Conservation (phyloP, 92 coral and sea anemone genomes). For the Heteractis magnifica region DNA sequence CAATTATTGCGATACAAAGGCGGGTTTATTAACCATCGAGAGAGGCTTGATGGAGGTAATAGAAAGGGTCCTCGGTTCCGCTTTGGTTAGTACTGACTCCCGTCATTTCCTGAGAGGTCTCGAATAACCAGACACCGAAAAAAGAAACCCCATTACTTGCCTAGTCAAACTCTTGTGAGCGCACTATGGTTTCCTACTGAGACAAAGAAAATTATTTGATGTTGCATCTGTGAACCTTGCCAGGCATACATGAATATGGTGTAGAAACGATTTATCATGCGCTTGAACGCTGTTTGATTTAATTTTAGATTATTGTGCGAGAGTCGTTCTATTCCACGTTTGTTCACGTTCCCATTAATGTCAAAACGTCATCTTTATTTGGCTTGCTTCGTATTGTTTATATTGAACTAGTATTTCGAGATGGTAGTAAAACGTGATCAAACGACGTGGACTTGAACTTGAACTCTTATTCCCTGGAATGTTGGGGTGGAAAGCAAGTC, state of each 20-base stretch:
- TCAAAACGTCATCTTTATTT: not conserved
- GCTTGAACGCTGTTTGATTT: not conserved
- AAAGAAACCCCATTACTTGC: not conserved
- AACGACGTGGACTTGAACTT: not conserved
- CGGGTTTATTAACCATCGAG: conserved; percentile 79
- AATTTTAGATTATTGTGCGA: not conserved
- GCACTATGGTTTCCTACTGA: no score
- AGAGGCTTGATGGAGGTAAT: conserved; percentile 73
- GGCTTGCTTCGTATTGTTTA: not conserved
- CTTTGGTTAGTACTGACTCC: not conserved
- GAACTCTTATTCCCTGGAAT: not conserved
- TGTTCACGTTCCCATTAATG: not conserved
- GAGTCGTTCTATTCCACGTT: not conserved
- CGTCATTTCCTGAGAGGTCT: not conserved
- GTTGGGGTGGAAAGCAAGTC: not conserved
- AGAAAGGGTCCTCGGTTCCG: not conserved
- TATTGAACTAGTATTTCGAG: not conserved
- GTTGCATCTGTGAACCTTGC: no score
- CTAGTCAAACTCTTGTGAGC: no score
- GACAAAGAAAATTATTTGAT: no score
- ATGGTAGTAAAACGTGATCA: not conserved
- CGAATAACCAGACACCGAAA: not conserved
- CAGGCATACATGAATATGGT: no score
- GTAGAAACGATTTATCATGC: not conserved
- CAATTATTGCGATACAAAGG: conserved; percentile 35